Conservation (phyloP, 2,797 vertebrate species). For the Sebastiscus albofasciatus region DNA sequence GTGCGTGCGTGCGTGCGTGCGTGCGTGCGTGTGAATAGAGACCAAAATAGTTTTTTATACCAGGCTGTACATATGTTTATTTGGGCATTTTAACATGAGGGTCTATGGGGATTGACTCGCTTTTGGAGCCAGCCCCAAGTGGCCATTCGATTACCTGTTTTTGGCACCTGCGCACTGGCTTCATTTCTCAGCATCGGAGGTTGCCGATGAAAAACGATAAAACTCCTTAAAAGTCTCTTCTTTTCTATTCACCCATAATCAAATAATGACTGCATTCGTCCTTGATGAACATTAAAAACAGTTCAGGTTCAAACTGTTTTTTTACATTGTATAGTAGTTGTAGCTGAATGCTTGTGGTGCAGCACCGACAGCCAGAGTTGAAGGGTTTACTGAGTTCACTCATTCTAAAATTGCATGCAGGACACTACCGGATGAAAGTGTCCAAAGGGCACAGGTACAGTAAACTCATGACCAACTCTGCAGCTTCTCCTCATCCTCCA, state of each 20-base stretch:
- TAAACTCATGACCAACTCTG: slow-evolving; percentile 34
- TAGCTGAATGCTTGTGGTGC: not conserved
- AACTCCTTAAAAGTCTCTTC: not conserved
- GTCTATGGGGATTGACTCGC: no score
- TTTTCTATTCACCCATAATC: not conserved
- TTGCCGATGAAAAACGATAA: no score
- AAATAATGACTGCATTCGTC: not conserved
- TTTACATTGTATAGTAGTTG: not conserved
- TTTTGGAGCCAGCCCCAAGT: no score
- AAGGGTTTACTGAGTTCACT: slow-evolving; percentile 25
- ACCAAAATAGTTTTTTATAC: no score
- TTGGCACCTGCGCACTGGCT: no score
- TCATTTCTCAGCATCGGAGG: no score
- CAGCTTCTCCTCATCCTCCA: slow-evolving; percentile 30
- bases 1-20: no score
- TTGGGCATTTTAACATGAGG: no score
- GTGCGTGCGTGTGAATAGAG: no score
- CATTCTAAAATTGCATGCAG: not conserved
- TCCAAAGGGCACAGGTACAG: slow-evolving; percentile 26
- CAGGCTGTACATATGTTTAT: no score
- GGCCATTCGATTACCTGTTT: no score
- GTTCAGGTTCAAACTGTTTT: not conserved
- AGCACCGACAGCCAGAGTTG: not conserved
- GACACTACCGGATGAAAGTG: not conserved
- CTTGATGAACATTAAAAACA: not conserved